Conservation (phyloP, 1,140 invertebrate genomes). For the Philotrypesis tridentata region DNA sequence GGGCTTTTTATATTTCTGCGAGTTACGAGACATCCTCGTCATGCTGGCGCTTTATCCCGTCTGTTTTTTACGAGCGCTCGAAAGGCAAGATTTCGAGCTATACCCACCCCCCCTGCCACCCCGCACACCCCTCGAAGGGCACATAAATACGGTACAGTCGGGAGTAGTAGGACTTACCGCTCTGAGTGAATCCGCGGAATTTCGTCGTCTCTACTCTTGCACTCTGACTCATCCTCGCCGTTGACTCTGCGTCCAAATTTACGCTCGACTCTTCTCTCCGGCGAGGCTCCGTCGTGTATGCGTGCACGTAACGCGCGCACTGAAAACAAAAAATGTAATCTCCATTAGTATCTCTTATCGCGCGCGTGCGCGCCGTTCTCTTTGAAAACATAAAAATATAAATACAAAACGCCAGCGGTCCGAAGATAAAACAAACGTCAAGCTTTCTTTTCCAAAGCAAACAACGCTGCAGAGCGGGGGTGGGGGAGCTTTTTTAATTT, state of each 20-base stretch:
- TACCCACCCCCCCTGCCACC: background rate
- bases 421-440: background rate
- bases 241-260: constrained; percentile 46
- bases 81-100: constrained; percentile 11
- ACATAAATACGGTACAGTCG: constrained; percentile 12
- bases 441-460: background rate
- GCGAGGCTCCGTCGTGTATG: too few species aligned
- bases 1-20: constrained; percentile 39
- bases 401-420: background rate
- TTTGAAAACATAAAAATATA: background rate
- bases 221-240: constrained; percentile 2
- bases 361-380: background rate
- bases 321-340: background rate
- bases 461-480: background rate
- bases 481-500: background rate
- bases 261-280: background rate
- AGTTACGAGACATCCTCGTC: constrained; percentile 32
- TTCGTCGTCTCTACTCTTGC: background rate
- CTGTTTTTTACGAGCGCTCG: constrained; percentile 41
- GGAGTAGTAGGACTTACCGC: background rate
- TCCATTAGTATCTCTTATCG: background rate
- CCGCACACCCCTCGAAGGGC: background rate
- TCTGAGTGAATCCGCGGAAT: constrained; percentile 26
- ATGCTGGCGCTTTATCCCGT: constrained; percentile 30
- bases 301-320: background rate